Percentiles rank a stretch among this genome's conserved stretches.
These are phyloP conservation scores for Drosophila emarginata DNA, from an alignment of 2,888 invertebrate species.

Conservation along the genomic window DNA sequence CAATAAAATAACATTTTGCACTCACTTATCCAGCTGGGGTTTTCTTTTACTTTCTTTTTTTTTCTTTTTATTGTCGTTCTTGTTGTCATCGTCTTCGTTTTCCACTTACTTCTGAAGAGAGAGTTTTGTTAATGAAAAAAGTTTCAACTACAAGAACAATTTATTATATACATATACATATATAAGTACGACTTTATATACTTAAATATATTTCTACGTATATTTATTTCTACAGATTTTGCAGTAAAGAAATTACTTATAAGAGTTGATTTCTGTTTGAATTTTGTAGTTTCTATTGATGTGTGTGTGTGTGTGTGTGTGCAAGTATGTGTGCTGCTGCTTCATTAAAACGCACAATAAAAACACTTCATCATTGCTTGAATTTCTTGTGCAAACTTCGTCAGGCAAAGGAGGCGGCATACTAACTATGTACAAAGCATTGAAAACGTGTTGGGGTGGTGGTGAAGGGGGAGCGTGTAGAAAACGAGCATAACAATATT, in stretches of 20 bases:
- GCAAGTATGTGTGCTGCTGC: conserved; percentile 25
- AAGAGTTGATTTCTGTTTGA: conserved; percentile 47
- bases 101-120: conserved; percentile 30
- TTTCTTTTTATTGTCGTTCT: background rate
- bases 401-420: conserved; percentile 25
- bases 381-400: conserved; percentile 71
- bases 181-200: conserved; percentile 7
- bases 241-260: conserved; percentile 45
- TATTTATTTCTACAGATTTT: too few species aligned
- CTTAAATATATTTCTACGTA: too few species aligned
- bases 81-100: conserved; percentile 1
- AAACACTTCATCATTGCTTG: conserved; percentile 73
- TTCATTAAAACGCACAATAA: conserved; percentile 72
- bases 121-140: conserved; percentile 73
- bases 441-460: background rate
- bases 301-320: background rate
- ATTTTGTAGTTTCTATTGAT: conserved; percentile 20
- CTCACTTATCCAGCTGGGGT: conserved; percentile 74
- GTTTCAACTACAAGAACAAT: conserved; percentile 48
- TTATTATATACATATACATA: conserved; percentile 21
- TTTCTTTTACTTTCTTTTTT: conserved; percentile 9
- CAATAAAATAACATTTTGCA: conserved; percentile 78
- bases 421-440: background rate
- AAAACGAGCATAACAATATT: conserved; percentile 47
- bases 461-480: conserved; percentile 37